Conservation (phyloP, 2,113 vertebrate genomes). For the Dicrurus megarhynchus region DNA sequence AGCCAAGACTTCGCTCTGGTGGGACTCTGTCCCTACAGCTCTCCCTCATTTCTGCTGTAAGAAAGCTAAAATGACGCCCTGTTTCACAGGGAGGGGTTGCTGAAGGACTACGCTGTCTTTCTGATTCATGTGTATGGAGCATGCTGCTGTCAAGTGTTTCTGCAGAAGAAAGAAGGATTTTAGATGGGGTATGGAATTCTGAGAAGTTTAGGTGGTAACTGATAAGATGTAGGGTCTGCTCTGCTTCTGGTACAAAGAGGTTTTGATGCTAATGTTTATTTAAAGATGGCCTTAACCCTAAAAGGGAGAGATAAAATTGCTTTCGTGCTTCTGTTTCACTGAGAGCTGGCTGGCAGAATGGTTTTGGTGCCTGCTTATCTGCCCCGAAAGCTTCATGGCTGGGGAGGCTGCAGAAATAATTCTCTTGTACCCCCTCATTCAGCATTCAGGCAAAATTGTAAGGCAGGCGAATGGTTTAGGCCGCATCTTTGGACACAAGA, state of each 20-base stretch:
- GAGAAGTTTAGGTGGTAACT: background rate
- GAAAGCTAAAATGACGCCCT: background rate
- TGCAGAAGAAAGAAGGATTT: background rate
- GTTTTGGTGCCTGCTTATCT: constrained; percentile 10
- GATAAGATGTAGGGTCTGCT: constrained; percentile 14
- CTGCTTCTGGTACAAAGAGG: background rate
- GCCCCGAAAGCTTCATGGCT: background rate
- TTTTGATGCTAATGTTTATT: constrained; percentile 15
- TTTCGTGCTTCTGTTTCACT: background rate
- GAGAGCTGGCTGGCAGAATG: background rate
- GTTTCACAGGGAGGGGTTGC: background rate
- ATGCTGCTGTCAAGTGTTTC: background rate
- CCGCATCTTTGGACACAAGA: background rate
- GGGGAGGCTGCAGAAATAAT: background rate
- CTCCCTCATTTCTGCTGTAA: background rate
- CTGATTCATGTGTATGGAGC: background rate
- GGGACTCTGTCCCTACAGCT: background rate
- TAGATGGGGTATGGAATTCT: background rate
- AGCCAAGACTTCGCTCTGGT: background rate
- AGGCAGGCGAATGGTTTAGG: background rate
- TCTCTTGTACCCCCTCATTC: background rate
- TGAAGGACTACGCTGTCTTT: background rate
- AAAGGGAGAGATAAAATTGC: background rate
- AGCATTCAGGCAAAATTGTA: rapidly evolving
- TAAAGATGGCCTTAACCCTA: constrained; percentile 1